phyloP scores from a whole-genome alignment of 2,888 invertebrate genomes.

The Pristionchus japonicus region DNA sequence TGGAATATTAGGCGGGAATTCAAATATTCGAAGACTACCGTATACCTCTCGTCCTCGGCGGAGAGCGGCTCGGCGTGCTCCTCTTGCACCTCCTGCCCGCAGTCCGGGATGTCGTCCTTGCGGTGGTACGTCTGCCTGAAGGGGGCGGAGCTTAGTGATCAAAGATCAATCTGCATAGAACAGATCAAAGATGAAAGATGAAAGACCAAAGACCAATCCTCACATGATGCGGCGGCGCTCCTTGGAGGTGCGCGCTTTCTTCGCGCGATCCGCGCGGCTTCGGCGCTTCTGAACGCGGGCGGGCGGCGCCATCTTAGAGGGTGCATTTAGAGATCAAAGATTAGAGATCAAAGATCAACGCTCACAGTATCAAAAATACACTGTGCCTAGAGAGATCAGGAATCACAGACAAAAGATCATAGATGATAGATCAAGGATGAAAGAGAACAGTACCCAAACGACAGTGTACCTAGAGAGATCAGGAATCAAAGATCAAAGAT shows the following conservation, averaged over 20 bases:
- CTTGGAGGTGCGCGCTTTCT: constrained; percentile 24
- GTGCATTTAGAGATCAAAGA: neutral
- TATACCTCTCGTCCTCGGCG: constrained; percentile 27
- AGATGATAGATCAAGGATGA: neutral
- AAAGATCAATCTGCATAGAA: neutral
- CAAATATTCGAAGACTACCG: neutral
- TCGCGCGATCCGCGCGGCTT: neutral
- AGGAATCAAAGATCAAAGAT: neutral
- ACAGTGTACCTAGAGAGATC: neutral
- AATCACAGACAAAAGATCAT: neutral
- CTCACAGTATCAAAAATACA: neutral
- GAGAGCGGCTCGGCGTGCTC: constrained; percentile 2
- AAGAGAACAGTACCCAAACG: neutral
- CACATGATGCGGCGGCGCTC: constrained; percentile 33
- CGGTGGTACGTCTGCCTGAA: constrained; percentile 40
- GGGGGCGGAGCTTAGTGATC: constrained; percentile 28
- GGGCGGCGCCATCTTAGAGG: too few relatives aligned
- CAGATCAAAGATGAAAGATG: too few relatives aligned
- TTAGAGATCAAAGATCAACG: neutral
- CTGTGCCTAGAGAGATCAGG: neutral
- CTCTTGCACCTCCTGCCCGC: neutral
- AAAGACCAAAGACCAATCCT: neutral
- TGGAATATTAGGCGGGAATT: neutral
- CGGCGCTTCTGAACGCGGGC: neutral
- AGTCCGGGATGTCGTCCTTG: constrained; percentile 42